A percentile compares a stretch with the other conserved stretches of the same genome.
phyloP scores from a whole-genome alignment of 1,140 invertebrate species.

The Triops cancriformis region DNA sequence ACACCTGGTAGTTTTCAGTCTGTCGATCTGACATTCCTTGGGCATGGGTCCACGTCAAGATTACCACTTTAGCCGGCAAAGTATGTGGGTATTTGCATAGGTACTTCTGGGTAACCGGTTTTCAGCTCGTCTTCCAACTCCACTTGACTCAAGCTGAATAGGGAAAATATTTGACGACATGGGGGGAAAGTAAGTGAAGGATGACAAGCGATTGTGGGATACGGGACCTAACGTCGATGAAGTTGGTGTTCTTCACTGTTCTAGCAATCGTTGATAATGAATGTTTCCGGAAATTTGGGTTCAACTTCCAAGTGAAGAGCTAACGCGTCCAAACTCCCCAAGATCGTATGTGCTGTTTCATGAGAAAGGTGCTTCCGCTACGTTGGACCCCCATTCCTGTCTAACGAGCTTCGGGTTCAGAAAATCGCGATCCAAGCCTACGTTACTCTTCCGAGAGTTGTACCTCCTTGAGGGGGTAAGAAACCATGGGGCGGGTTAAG shows the following conservation, averaged over 20 bases:
- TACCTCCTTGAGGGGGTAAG: not conserved
- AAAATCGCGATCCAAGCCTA: not conserved
- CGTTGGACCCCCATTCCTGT: not conserved
- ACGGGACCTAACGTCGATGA: too few relatives aligned
- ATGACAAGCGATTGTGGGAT: too few relatives aligned
- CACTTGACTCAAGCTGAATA: not conserved
- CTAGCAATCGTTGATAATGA: too few relatives aligned
- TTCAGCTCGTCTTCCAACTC: not conserved
- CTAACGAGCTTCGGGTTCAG: not conserved
- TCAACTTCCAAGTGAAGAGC: too few relatives aligned
- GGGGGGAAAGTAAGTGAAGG: too few relatives aligned
- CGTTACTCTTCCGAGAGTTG: not conserved
- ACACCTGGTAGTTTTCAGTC: not conserved
- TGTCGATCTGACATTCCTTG: not conserved
- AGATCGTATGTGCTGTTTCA: not conserved
- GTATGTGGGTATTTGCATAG: slow-evolving; percentile 1
- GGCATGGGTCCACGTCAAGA: slow-evolving; percentile 8
- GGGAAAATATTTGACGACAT: too few relatives aligned
- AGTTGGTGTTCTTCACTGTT: too few relatives aligned
- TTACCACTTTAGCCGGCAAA: not conserved
- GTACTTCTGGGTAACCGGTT: not conserved
- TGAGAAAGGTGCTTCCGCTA: not conserved
- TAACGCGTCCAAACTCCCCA: not conserved
- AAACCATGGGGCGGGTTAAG: not conserved
- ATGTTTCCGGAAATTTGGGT: too few relatives aligned